Evolutionary conservation across 1,140 invertebrate genomes (phyloP), one percentile per base, ranked within the genome.

Genomic region (Psilanteris sp.): DNA sequence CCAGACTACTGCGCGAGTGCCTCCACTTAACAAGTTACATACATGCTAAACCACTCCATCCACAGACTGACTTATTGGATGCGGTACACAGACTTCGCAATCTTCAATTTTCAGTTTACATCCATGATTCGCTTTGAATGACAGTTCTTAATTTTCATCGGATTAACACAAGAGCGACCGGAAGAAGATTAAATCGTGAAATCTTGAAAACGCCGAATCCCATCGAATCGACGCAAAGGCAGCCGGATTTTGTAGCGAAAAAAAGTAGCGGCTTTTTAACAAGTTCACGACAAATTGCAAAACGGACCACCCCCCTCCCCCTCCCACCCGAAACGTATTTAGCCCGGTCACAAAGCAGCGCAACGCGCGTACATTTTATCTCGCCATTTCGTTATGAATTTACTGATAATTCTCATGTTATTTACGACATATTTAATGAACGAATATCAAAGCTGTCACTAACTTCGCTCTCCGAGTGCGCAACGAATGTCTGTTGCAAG

Each of bases 11-110:
- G 61, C 74, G 78, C 79, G 81, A 84, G 83, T 85, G 78, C 80
- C 79, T 84, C 81, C 82, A 85, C 82, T 87, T 86, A 85, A 80
- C 78, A 78, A 83, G 68, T 83, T 80, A 79, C 81, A 80, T 83
- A 81, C 78, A 83, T 43, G 61, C 68, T 70, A 78, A 79, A 84
- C 68, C 71, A 76, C 76, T 79, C 74, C 46, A 79, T 81, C 79
- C 48, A 48, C 71, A 43, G 48, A 37, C 48, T 64, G 71, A 81
- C 79, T 83, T 83, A 82, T 83, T 81, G 79, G 72, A 80, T 61
- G 48, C 18, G 37, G 13, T 54, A 57, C 15, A 50, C 57, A 46
- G 62, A 20, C 18, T 5, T 20, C 13, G 39, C 26, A 43, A 43
- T 43, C 22, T 43, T 43, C 39, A 43, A 43, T 43, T 43, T 43